Base-by-base conservation (phyloP, 2,113 vertebrate species). In the Morone chrysops region DNA sequence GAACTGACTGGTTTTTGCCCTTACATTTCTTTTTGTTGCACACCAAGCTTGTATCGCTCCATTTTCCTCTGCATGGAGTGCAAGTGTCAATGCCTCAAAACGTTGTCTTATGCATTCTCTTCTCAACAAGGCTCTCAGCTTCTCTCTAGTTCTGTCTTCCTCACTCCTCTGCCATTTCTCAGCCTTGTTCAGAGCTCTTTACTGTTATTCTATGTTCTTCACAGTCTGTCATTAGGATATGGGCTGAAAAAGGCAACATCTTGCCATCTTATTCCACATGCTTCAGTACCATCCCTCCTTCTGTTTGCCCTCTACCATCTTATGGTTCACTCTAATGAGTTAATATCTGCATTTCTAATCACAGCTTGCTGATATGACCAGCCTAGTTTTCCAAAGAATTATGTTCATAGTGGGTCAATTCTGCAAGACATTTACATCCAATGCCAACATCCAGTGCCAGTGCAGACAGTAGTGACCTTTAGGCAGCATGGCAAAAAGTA, bases 221-320 rank as follows among this genome's bases (percentile, higher is more conserved):
- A 43, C 69, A 48, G 68, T 83, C 82, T 74, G 62, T 84, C 83
- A 77, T 68, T 66, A 75, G 74, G 72, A 84, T 67, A 22, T 4
- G 40, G 7, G 59, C 40, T 75, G 51, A 68, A 79, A 73, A 82
- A 85, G 22, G 70, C 62, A 47, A n/a, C 43, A 48, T 82, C 63
- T 70, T 17, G 16, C 38, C 56, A 10, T 82, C 59, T 91, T 83
- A 88, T 83, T 83, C 73, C 73, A 71, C 61, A 53, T 56, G 61
- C 81, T 91, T 53, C 31, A 11, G 65, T 79, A 80, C 65, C 22
- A 14, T 50, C 76, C 59, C 54, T 67, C 65, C 72, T 3, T 75
- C 45, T 59, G 41, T 70, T 36, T 65, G 68, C 14, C 43, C 57
- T 69, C 66, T 66, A 16, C 59, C 69, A 7, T 53, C 0, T 53